Evolutionary conservation across 1,140 invertebrate genomes (phyloP), one percentile per base, ranked within the genome.

Genomic region (Aphis gossypii): DNA sequence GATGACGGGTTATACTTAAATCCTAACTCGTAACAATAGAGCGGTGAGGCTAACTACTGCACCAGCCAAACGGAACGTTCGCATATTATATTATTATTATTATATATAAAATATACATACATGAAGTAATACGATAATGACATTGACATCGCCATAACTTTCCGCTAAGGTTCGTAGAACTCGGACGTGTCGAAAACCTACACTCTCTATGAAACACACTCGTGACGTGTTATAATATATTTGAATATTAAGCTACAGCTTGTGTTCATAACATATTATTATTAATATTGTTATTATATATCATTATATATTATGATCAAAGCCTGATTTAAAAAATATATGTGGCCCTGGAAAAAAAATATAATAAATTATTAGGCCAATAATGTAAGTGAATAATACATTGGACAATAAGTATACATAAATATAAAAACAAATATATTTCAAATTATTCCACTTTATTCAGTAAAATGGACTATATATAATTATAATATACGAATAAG

Each of bases 131-230:
- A 38, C 48, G 87, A 89, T 54, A 89, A 89, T 89, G 87, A 89
- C 87, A 89, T 89, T 89, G 87, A 89, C 87, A 35, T 54, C 87
- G n/a, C 48, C 87, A 20, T 51, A 46, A 51, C 86, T 51, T 88
- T 88, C 86, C 87, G 87, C 87, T 89, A 89, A 54, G 48, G 87
- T 89, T 89, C 87, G 87, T 89, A 38, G 48, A 89, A 89, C 87
- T 89, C 87, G 86, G 86, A 88, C 46, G 86, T 21, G 14, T 88
- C 44, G 46, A 51, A 48, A 44, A 76, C 60, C 60, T 76, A 76
- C 60, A 76, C 60, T 76, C 30, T 76, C 60, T 0, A 8, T 60
- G 25, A 11, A 30, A 68, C 30, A 76, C 60, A 68, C 4, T 5
- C n/a, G n/a, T 6, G n/a, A 6, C 60, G 60, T 68, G 60, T 68